Conservation (phyloP, 2,888 invertebrate species). For the Pristionchus exspectatus region DNA sequence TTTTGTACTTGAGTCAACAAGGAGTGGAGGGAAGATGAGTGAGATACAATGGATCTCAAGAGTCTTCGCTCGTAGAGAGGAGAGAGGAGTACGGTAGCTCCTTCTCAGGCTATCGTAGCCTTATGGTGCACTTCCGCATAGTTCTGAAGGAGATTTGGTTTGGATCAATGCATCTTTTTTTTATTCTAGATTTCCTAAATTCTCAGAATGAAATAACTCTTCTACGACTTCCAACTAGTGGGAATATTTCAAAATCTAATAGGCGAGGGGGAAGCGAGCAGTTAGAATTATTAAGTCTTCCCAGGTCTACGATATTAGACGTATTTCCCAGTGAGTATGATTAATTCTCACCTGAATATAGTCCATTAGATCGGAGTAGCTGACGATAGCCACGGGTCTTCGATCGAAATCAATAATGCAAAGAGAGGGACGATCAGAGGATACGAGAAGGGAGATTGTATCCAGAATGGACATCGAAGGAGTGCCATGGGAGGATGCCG, state of each 20-base stretch:
- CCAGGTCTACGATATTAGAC: too few relatives aligned
- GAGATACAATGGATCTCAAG: neutral
- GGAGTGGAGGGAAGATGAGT: constrained; percentile 26
- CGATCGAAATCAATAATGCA: constrained; percentile 66
- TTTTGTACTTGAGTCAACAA: constrained; percentile 36
- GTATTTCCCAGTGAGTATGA: neutral
- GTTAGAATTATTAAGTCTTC: too few relatives aligned
- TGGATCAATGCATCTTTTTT: neutral
- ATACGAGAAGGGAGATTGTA: constrained; percentile 64
- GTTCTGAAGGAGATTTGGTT: constrained; percentile 50
- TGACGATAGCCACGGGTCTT: constrained; percentile 70
- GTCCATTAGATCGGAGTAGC: constrained; percentile 73
- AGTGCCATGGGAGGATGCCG: constrained; percentile 17
- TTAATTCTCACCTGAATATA: constrained; percentile 63
- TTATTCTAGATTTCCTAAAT: neutral
- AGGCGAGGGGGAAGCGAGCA: too few relatives aligned
- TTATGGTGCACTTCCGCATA: constrained; percentile 61
- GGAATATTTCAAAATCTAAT: too few relatives aligned
- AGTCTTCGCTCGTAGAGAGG: constrained; percentile 13
- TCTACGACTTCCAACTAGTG: too few relatives aligned
- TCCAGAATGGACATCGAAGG: constrained; percentile 66
- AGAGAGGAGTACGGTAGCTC: constrained; percentile 28
- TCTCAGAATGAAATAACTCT: neutral
- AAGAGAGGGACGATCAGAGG: constrained; percentile 58
- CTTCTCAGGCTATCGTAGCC: constrained; percentile 55